Evolutionary conservation across 2,888 invertebrate genomes (phyloP).

Genomic region (Halocaridina rubra): DNA sequence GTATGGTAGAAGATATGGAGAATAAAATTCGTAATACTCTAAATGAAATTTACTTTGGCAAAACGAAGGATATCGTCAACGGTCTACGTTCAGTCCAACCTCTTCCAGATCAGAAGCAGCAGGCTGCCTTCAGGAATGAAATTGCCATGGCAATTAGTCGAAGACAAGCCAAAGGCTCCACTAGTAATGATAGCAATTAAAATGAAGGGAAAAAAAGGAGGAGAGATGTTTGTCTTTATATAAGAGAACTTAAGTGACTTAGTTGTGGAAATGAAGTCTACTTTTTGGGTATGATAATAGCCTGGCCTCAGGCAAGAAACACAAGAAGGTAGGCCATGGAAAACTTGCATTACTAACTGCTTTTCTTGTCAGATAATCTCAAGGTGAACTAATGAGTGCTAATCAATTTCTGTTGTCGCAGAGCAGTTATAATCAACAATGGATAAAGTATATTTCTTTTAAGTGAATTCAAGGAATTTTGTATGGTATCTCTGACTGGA

Average conservation of each 20-base stretch:
- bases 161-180: conserved; percentile 77
- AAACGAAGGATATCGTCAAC: conserved; percentile 98
- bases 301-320: conserved; percentile 53
- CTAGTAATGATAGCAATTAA: conserved; percentile 54
- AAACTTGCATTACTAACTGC: background rate
- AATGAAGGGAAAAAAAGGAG: too few relatives aligned
- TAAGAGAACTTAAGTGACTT: background rate
- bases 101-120: conserved; percentile 84
- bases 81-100: conserved; percentile 87
- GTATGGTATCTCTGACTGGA: too few relatives aligned
- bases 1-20: conserved; percentile 99
- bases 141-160: conserved; percentile 85
- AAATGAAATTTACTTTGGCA: conserved; percentile 99
- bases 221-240: too few relatives aligned
- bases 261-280: background rate
- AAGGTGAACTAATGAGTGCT: conserved; percentile 2
- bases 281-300: conserved; percentile 18
- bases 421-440: conserved; percentile 3
- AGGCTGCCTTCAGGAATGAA: conserved; percentile 86
- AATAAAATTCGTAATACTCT: conserved; percentile 98
- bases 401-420: conserved; percentile 30
- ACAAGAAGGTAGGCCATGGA: conserved; percentile 47
- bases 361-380: too few relatives aligned
- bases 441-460: background rate
- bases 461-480: background rate